A percentile compares a stretch with the other conserved stretches of the same genome.
Conservation (phyloP, 1,140 invertebrate genomes). For the Drosophila takahashii region DNA sequence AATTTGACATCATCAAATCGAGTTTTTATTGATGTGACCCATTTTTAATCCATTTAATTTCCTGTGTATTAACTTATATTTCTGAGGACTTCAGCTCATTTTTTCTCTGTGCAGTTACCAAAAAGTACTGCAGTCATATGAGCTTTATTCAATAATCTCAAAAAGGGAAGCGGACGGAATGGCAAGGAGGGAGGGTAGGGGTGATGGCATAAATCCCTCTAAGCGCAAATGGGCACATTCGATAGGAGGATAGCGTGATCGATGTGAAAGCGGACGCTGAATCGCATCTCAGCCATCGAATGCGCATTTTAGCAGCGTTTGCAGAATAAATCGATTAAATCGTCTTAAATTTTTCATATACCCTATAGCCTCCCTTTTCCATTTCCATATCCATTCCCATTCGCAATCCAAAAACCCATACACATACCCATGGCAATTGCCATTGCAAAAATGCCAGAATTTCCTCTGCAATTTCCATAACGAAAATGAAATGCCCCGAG, state of each 20-base stretch:
- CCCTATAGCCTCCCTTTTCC: background rate
- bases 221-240: constrained; percentile 16
- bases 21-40: too few relatives aligned
- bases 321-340: constrained; percentile 43
- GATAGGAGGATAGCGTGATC: constrained; percentile 3
- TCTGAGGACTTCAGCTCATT: background rate
- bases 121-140: constrained; percentile 15
- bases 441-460: constrained; percentile 23
- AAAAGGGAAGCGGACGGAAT: background rate
- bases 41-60: too few relatives aligned
- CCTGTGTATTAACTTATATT: too few relatives aligned
- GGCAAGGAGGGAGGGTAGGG: too few relatives aligned
- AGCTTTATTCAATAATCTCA: constrained; percentile 18
- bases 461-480: constrained; percentile 39
- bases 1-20: too few relatives aligned
- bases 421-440: background rate
- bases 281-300: constrained; percentile 8
- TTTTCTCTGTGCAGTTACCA: constrained; percentile 1
- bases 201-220: constrained; percentile 16
- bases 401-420: background rate
- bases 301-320: constrained; percentile 13
- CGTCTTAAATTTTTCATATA: constrained; percentile 30
- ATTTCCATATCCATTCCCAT: background rate
- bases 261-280: constrained; percentile 4
- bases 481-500: constrained; percentile 40